phyloP scores from a whole-genome alignment of 2,888 invertebrate species.

The Drosophila histrio region DNA sequence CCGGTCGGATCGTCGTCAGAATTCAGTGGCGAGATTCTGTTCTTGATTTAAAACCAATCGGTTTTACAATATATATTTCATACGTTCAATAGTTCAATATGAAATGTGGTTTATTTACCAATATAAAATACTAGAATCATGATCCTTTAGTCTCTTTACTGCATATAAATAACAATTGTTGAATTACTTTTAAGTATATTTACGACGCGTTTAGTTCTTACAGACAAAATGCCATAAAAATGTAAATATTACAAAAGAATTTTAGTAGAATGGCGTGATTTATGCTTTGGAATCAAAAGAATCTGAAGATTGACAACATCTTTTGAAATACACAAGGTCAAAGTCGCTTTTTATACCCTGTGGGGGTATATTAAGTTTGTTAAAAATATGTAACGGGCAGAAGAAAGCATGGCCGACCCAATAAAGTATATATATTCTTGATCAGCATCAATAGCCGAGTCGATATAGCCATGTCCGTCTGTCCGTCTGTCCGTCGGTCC shows the following conservation, averaged over 20 bases:
- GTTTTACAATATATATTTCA: background rate
- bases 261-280: conserved; percentile 5
- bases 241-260: conserved; percentile 15
- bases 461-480: too few relatives aligned
- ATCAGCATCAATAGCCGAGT: too few relatives aligned
- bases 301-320: conserved; percentile 18
- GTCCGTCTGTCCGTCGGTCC: too few relatives aligned
- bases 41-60: too few relatives aligned
- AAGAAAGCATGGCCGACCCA: too few relatives aligned
- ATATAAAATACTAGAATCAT: too few relatives aligned
- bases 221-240: conserved; percentile 15
- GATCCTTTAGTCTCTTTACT: background rate
- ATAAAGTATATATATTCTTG: too few relatives aligned
- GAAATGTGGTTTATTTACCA: background rate
- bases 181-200: background rate
- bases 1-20: too few relatives aligned
- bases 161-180: background rate
- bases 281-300: conserved; percentile 20
- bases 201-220: background rate
- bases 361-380: too few relatives aligned
- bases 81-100: background rate
- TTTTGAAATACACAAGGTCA: conserved; percentile 45
- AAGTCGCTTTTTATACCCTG: conserved; percentile 43
- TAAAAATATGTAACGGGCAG: too few relatives aligned
- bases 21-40: too few relatives aligned